Base-by-base conservation (phyloP, 2,113 vertebrate species). In the Pholis gunnellus region DNA sequence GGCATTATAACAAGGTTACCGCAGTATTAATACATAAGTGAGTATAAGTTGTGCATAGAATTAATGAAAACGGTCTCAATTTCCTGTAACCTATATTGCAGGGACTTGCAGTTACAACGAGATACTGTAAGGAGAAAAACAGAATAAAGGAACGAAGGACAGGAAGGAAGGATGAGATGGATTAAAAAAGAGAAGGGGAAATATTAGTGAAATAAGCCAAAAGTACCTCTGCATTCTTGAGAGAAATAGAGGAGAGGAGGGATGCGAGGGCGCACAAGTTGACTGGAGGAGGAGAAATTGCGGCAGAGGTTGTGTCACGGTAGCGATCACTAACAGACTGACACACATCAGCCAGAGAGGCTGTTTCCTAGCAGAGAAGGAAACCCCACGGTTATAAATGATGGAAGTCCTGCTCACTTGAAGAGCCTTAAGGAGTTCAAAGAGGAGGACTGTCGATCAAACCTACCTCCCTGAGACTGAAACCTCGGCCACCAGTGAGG, bases 401-500 rank as follows among this genome's bases (percentile, higher is more conserved):
- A 46, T 1, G 42, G 46, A 36, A 18, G 34, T 27, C 74, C 52
- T 18, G 11, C 44, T 52, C 56, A 25, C 13, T 50, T 46, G 4
- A 46, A 44, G 42, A 78, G 61, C 22, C 3, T n/a, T 20, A 40
- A 73, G 27, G 36, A 69, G 29, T 40, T 63, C 6, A 48, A 54
- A 52, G 67, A 79, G 63, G 13, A 63, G 17, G 40, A 60, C 27
- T 68, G 31, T 80, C 65, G 77, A 20, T 72, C 72, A 79, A 48
- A 81, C 89, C 34, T 95, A 99, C 98, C 97, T 98, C 98, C 83
- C 97, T 97, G 22, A 98, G 90, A 74, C 94, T 96, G 91, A 98
- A 97, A 77, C 95, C 91, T 81, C 96, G 96, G 25, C 96, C 96
- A 77, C 97, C 97, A 0, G 96, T 97, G 80, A 98, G 96, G 0